Evolutionary conservation across 2,797 vertebrate species (phyloP).

Genomic region (Vipera ursinii): DNA sequence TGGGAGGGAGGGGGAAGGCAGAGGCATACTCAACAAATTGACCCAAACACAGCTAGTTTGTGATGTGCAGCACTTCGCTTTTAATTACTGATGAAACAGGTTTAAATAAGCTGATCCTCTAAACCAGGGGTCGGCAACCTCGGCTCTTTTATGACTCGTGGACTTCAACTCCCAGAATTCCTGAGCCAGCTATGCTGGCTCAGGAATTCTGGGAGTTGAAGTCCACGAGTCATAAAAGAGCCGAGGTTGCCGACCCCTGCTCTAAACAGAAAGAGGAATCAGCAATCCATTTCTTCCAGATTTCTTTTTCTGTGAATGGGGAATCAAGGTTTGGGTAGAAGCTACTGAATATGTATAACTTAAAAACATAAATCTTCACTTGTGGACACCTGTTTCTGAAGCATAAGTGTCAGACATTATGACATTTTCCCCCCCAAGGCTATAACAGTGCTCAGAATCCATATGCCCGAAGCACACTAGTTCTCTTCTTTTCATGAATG

Average conservation of each 20-base stretch:
- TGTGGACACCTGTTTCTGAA: slow-evolving; percentile 14
- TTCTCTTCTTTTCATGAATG: slow-evolving; percentile 21
- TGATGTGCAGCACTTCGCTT: slow-evolving; percentile 64
- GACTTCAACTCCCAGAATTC: too few species aligned
- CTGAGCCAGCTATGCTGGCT: too few species aligned
- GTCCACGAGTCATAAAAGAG: too few species aligned
- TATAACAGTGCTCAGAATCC: slow-evolving; percentile 28
- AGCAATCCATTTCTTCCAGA: slow-evolving; percentile 41
- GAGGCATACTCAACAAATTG: slow-evolving; percentile 52
- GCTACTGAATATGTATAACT: slow-evolving; percentile 15
- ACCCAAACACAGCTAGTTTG: slow-evolving; percentile 67
- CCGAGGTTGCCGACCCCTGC: neutral
- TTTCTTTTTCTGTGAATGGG: slow-evolving; percentile 47
- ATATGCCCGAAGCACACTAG: slow-evolving; percentile 41
- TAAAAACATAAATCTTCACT: slow-evolving; percentile 30
- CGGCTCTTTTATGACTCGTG: too few species aligned
- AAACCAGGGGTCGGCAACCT: slow-evolving; percentile 23
- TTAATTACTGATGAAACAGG: slow-evolving; percentile 51
- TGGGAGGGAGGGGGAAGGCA: slow-evolving; percentile 44
- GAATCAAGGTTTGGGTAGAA: neutral
- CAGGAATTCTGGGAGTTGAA: too few species aligned
- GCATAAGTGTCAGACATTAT: slow-evolving; percentile 49
- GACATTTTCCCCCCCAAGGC: slow-evolving; percentile 35
- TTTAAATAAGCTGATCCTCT: slow-evolving; percentile 51
- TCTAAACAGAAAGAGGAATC: slow-evolving; percentile 47